These are phyloP conservation scores for Eleutherodactylus coqui DNA, from an alignment of 2,797 vertebrate genomes.

Conservation along the genomic window DNA sequence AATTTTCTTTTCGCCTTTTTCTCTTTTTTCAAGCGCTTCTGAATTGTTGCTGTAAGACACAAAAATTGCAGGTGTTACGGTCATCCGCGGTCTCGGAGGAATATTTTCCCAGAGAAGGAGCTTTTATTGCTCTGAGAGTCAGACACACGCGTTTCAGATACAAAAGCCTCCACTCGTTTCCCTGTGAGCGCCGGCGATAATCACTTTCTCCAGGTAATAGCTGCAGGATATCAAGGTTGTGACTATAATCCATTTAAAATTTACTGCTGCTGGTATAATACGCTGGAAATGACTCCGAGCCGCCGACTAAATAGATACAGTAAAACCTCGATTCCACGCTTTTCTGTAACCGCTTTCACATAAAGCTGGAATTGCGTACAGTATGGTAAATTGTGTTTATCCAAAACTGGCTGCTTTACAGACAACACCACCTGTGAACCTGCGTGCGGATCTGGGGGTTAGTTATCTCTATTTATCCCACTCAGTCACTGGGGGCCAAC, in stretches of 20 bases:
- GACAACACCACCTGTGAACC: neutral
- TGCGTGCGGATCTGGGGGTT: too few relatives aligned
- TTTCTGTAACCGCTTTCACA: neutral
- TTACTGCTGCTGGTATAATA: neutral
- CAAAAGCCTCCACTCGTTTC: conserved; percentile 23
- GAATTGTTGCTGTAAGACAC: conserved; percentile 86
- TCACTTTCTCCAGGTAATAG: conserved; percentile 42
- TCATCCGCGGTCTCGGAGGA: conserved; percentile 27
- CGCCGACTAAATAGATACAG: neutral
- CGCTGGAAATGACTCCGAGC: conserved; percentile 3
- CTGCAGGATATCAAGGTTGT: conserved; percentile 10
- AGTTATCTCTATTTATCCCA: too few relatives aligned
- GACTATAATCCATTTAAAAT: conserved; percentile 41
- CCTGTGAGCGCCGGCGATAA: conserved; percentile 18
- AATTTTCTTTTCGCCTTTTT: conserved; percentile 96
- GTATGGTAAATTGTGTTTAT: conserved; percentile 11
- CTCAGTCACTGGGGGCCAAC: too few relatives aligned
- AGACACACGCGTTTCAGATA: neutral
- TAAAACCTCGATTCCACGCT: neutral
- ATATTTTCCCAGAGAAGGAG: conserved; percentile 29
- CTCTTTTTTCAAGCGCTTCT: conserved; percentile 96
- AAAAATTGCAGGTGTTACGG: conserved; percentile 51
- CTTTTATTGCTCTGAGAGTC: neutral
- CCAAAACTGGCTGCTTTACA: neutral
- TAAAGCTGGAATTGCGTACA: neutral